Base-by-base conservation (phyloP, 1,140 invertebrate species). In the Heliconius congener region DNA sequence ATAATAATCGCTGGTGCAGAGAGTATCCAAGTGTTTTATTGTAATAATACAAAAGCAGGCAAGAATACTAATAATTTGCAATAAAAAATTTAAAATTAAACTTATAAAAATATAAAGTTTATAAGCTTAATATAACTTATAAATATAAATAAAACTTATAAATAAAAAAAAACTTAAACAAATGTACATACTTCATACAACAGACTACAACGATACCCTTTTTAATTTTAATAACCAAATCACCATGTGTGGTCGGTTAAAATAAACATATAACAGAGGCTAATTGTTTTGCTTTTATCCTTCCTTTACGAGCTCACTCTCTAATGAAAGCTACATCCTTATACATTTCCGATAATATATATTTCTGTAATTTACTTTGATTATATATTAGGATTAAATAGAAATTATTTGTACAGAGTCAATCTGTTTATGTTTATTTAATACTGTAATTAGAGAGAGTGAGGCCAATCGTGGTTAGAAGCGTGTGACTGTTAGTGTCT, bases 231-330 rank as follows among this genome's bases (percentile, higher is more conserved):
- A 66, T 66, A 66, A 66, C 60, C 60, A 66, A 30, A 66, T 66
- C 60, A 30, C 27, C 60, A 66, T 66, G 60, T 66, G 60, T 66
- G 60, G 27, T 66, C 60, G 60, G 27, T 66, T 66, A 66, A 66
- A 66, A 66, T 66, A 66, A 66, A 30, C 60, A 66, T 66, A 18
- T 66, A 66, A 66, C 60, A 66, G 60, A 30, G 60, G 27, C 60
- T 66, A 66, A 30, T 66, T 66, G 60, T 66, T 9, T 30, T 30
- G 60, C 60, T 27, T 66, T 66, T 66, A 66, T 66, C 23, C 60
- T n/a, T 19, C 55, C n/a, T 30, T 66, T 30, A 66, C 60, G 27
- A 66, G 60, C 60, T 66, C 4, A 66, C 60, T 66, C 60, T 66
- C 23, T 30, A 66, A 66, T 66, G 60, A 66, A 66, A 66, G 27